Base-by-base conservation (phyloP, 2,888 invertebrate species). In the Ichneumoninae sp. region DNA sequence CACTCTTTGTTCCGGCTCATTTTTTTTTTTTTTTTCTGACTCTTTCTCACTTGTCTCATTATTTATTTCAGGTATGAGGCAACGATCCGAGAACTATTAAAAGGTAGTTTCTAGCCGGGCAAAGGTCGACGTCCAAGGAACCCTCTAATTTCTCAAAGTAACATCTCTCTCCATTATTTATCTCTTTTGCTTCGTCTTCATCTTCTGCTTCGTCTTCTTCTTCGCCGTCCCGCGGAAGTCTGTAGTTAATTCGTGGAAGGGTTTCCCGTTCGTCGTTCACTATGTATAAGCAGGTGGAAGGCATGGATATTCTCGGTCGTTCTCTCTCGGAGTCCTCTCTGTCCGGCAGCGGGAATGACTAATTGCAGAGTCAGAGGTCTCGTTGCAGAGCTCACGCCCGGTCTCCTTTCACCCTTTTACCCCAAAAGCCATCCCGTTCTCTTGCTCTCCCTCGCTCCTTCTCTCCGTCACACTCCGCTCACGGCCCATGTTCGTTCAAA, bases 291-390 rank as follows among this genome's bases (percentile, higher is more conserved):
- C 47, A 33, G 60, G 70, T 50, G 47, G 22, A 57, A 47, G 70
- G 66, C 69, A 16, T 65, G 65, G 62, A 81, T 57, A 66, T 10
- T 75, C 36, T 75, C 44, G 16, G 4, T 47, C 44, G 44, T 47
- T 47, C 78, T 71, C 60, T 82, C 77, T 65, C 82, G 47, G 13
- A 16, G 52, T 66, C 22, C 70, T 77, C 54, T 75, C 75, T 54
- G 70, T 26, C 70, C 50, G 78, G 60, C 74, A 82, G 66, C 81
- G 78, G 79, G 81, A 84, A 84, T 84, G 84, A 84, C 84, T 84
- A 84, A 84, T 84, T 84, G 84, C 81, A 79, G 78, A 81, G 75
- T 74, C 81, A 79, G 81, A 82, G 81, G 78, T 81, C 84, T 81
- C 71, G 66, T 77, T 81, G 80, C 77, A 79, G 74, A 77, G 66